Evolutionary conservation across 1,140 invertebrate species (phyloP).

Genomic region (Heliconius eleuchia): DNA sequence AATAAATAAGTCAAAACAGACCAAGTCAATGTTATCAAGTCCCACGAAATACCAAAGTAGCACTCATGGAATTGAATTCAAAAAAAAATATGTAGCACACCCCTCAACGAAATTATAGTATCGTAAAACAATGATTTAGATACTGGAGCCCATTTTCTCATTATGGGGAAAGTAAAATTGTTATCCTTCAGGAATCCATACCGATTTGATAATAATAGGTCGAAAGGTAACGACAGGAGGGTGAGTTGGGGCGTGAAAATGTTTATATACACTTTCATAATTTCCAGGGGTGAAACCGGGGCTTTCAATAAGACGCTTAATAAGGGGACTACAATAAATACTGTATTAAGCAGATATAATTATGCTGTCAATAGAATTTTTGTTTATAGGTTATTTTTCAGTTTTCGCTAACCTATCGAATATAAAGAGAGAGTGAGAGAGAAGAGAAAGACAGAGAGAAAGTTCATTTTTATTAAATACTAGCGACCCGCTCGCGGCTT

Average conservation of each 20-base stretch:
- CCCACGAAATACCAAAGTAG: neutral
- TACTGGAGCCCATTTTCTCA: slow-evolving; percentile 69
- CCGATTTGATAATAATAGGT: slow-evolving; percentile 81
- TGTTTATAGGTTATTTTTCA: neutral
- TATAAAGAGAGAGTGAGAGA: no score
- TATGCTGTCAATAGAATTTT: neutral
- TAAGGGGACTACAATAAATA: slow-evolving; percentile 70
- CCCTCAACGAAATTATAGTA: slow-evolving; percentile 63
- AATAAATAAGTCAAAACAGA: neutral
- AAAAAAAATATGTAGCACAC: slow-evolving; percentile 18
- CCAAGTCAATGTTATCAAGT: neutral
- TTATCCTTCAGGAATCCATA: slow-evolving; percentile 75
- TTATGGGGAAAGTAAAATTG: slow-evolving; percentile 60
- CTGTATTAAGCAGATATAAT: slow-evolving; percentile 37
- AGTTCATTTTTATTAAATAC: neutral
- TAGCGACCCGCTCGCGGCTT: no score
- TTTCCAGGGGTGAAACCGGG: slow-evolving; percentile 70
- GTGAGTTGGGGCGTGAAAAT: slow-evolving; percentile 71
- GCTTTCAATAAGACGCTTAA: slow-evolving; percentile 76
- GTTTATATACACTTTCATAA: slow-evolving; percentile 80
- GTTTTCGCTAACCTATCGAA: no score
- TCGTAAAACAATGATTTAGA: slow-evolving; percentile 78
- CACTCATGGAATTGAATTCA: slow-evolving; percentile 25
- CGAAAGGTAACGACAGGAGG: slow-evolving; percentile 67
- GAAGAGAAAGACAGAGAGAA: no score